These are phyloP conservation scores for Dryococelus australis DNA, from an alignment of 2,888 invertebrate species.

Conservation along the genomic window DNA sequence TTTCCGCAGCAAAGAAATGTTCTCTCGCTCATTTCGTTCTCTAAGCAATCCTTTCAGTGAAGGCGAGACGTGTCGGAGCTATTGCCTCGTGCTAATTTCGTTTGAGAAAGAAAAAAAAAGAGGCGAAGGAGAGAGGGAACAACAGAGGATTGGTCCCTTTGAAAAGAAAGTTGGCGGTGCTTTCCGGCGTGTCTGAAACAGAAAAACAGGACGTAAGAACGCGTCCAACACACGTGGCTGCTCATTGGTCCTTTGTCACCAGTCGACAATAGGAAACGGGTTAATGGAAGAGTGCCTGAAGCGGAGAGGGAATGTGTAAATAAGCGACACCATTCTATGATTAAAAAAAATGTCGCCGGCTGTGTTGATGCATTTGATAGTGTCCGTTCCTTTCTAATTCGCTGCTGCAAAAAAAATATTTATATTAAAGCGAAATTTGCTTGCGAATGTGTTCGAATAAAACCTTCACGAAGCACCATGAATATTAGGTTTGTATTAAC, in stretches of 20 bases:
- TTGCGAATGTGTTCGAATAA: no score
- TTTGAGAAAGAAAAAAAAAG: not conserved
- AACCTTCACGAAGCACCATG: no score
- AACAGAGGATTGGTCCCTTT: not conserved
- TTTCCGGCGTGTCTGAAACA: not conserved
- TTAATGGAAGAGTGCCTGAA: not conserved
- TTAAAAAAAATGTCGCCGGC: not conserved
- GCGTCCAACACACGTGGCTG: not conserved
- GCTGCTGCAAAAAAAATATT: no score
- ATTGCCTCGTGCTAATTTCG: not conserved
- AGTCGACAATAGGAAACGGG: not conserved
- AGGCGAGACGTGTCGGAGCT: not conserved
- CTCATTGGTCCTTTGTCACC: not conserved
- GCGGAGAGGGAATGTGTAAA: not conserved
- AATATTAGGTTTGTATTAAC: no score
- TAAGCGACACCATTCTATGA: not conserved
- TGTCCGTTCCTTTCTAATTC: no score
- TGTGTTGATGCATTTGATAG: no score
- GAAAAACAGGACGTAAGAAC: conserved; percentile 1
- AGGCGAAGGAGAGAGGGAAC: not conserved
- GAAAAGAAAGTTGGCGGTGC: not conserved
- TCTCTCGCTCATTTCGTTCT: not conserved
- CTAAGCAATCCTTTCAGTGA: not conserved
- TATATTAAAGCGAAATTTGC: no score
- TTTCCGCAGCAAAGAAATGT: not conserved